Conservation (phyloP, 2,113 vertebrate genomes). For the Nerophis lumbriciformis region DNA sequence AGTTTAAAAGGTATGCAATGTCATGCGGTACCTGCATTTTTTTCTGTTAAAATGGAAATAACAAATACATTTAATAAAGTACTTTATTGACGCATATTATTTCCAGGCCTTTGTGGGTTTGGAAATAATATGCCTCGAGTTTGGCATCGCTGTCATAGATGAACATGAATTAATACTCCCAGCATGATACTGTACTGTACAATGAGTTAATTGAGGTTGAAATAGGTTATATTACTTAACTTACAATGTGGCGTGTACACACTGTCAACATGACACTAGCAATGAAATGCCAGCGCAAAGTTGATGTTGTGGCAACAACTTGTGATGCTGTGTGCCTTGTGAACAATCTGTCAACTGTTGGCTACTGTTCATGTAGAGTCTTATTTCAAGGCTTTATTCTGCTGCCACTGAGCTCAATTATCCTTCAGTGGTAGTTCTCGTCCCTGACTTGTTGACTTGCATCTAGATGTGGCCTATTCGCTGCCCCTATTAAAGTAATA, state of each 20-base stretch:
- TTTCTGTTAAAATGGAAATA: no score
- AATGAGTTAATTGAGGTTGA: neutral
- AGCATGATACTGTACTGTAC: no score
- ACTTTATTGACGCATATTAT: no score
- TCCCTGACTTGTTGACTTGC: neutral
- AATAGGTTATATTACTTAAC: neutral
- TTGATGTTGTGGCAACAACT: conserved; percentile 41
- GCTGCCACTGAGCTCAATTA: conserved; percentile 22
- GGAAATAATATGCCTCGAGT: no score
- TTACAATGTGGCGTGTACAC: neutral
- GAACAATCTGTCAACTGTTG: conserved; percentile 18
- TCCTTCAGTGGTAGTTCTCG: conserved; percentile 3
- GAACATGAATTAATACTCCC: no score
- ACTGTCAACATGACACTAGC: conserved; percentile 6
- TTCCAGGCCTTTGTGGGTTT: no score
- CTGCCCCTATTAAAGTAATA: no score
- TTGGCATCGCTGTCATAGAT: no score
- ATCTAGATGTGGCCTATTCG: neutral
- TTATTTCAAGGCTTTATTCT: conserved; percentile 34
- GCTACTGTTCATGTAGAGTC: conserved; percentile 31
- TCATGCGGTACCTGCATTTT: no score
- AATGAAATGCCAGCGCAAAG: conserved; percentile 15
- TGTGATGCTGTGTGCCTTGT: conserved; percentile 40
- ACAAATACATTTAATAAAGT: no score
- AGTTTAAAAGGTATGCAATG: no score